Evolutionary conservation across 2,113 vertebrate genomes (phyloP).

Genomic region (Dromas ardeola): DNA sequence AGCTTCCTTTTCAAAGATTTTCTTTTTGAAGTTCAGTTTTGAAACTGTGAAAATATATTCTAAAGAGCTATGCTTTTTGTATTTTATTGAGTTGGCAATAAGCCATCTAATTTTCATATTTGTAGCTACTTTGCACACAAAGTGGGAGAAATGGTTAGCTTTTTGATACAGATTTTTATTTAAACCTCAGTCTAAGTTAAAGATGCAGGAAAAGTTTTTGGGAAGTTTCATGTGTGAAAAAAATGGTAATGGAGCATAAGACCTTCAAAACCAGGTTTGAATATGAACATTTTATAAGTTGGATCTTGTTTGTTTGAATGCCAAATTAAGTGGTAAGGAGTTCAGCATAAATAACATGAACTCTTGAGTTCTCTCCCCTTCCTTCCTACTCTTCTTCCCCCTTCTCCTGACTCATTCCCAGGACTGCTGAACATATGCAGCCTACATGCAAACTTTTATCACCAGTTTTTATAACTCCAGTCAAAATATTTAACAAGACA

Average conservation of each 20-base stretch:
- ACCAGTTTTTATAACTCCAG: not conserved
- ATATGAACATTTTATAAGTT: not conserved
- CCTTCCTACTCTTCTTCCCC: not conserved
- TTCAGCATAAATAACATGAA: not conserved
- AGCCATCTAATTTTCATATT: constrained; percentile 8
- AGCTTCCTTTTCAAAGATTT: constrained; percentile 22
- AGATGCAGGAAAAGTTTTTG: not conserved
- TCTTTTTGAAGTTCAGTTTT: constrained; percentile 42
- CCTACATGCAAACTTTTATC: not conserved
- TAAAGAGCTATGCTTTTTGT: not conserved
- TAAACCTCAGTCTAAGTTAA: not conserved
- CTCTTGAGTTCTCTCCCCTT: not conserved
- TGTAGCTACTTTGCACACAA: not conserved
- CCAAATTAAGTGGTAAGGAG: not conserved
- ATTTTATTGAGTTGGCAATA: not conserved
- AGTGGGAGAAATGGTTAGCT: not conserved
- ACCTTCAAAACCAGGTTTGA: not conserved
- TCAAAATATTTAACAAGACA: constrained; percentile 22
- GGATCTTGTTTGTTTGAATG: not conserved
- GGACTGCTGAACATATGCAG: not conserved
- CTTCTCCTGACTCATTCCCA: not conserved
- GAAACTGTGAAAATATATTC: constrained; percentile 12
- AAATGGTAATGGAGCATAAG: not conserved
- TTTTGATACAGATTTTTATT: not conserved
- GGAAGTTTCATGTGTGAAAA: not conserved